These are phyloP conservation scores for Odocoileus hemionus DNA, from an alignment of 2,113 vertebrate genomes.

Conservation along the genomic window DNA sequence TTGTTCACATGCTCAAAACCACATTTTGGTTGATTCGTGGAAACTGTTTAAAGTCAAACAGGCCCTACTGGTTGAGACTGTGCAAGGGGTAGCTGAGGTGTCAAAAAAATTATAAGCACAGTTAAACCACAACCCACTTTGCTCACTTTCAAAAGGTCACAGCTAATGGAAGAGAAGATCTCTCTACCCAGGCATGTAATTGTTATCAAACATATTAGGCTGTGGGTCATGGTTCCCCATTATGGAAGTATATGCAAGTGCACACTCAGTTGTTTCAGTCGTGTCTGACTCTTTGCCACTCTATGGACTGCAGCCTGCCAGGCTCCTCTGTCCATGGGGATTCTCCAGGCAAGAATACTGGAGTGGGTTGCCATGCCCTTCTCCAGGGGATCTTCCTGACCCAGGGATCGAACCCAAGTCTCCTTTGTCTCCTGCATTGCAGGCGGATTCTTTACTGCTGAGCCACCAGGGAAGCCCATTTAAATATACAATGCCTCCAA, in stretches of 20 bases:
- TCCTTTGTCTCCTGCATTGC: too few species aligned
- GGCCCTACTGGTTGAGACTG: slow-evolving; percentile 29
- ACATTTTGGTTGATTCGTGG: slow-evolving; percentile 61
- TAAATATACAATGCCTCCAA: neutral
- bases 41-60: slow-evolving; percentile 64
- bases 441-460: too few species aligned
- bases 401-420: neutral
- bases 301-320: neutral
- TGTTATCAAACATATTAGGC: neutral
- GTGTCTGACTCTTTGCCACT: neutral
- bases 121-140: slow-evolving; percentile 76
- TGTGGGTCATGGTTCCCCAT: neutral
- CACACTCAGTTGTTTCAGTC: neutral
- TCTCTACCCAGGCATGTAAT: neutral
- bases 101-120: slow-evolving; percentile 31
- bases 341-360: neutral
- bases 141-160: neutral
- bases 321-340: neutral
- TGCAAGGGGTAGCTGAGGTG: neutral
- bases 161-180: neutral
- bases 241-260: neutral
- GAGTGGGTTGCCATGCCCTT: neutral
- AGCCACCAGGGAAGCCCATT: too few species aligned
- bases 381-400: neutral
- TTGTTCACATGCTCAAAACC: neutral